Conservation (phyloP, 1,140 invertebrate genomes). For the Episyrphus balteatus region DNA sequence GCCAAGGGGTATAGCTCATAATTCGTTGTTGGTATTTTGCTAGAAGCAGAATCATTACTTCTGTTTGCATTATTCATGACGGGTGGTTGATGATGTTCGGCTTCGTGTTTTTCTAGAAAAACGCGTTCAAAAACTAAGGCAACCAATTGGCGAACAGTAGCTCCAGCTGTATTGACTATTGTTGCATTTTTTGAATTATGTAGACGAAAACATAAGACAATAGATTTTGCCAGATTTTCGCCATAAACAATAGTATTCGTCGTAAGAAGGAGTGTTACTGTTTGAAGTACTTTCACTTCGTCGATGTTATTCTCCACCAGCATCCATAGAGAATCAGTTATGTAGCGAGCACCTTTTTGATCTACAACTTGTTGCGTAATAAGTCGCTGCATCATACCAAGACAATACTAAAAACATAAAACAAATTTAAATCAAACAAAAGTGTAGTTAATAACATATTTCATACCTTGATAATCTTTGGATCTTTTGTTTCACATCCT, state of each 20-base stretch:
- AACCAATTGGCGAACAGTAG: slow-evolving; percentile 93
- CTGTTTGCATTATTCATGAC: neutral
- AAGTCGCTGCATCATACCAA: slow-evolving; percentile 78
- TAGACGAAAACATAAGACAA: slow-evolving; percentile 90
- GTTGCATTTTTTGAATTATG: slow-evolving; percentile 81
- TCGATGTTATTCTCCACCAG: slow-evolving; percentile 87
- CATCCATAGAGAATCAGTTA: slow-evolving; percentile 87
- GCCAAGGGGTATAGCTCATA: slow-evolving; percentile 79
- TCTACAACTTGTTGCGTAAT: slow-evolving; percentile 76
- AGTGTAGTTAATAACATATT: neutral
- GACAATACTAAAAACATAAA: slow-evolving; percentile 55
- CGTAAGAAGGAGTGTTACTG: slow-evolving; percentile 85
- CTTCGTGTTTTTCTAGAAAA: slow-evolving; percentile 46
- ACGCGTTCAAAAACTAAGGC: slow-evolving; percentile 93
- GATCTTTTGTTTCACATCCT: slow-evolving; percentile 95
- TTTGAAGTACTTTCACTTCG: slow-evolving; percentile 94
- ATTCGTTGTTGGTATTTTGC: neutral
- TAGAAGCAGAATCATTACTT: neutral
- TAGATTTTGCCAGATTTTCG: slow-evolving; percentile 85
- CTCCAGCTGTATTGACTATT: slow-evolving; percentile 93
- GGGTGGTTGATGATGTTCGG: slow-evolving; percentile 18
- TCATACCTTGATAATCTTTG: slow-evolving; percentile 83
- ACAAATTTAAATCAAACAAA: slow-evolving; percentile 25
- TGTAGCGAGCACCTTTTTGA: slow-evolving; percentile 78
- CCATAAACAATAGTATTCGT: slow-evolving; percentile 90